These are phyloP conservation scores for Lamellibrachia satsuma DNA, from an alignment of 2,888 invertebrate species.

Conservation along the genomic window DNA sequence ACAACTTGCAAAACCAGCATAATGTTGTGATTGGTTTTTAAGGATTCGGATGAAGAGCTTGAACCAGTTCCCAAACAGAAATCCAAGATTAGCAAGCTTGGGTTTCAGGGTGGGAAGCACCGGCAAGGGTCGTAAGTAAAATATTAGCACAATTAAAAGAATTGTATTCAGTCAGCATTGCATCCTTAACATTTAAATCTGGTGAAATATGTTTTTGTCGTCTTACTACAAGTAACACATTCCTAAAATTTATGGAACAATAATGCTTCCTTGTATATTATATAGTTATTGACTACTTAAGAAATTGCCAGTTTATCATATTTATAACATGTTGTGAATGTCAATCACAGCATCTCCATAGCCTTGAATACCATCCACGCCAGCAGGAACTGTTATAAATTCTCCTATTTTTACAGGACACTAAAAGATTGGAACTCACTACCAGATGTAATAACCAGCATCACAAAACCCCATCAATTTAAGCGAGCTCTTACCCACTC, in stretches of 20 bases:
- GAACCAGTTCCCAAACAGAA: constrained; percentile 18
- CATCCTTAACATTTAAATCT: not conserved
- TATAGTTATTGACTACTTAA: too few relatives aligned
- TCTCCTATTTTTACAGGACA: too few relatives aligned
- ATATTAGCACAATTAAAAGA: not conserved
- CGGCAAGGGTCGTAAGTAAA: not conserved
- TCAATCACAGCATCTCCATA: too few relatives aligned
- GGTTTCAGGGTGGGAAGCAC: constrained; percentile 22
- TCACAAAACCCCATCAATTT: too few relatives aligned
- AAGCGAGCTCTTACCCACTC: too few relatives aligned
- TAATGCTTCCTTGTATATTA: not conserved
- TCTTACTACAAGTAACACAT: not conserved
- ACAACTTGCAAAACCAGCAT: not conserved
- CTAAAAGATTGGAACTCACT: too few relatives aligned
- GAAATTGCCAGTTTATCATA: too few relatives aligned
- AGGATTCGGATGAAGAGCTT: constrained; percentile 41
- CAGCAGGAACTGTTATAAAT: too few relatives aligned
- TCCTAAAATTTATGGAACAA: not conserved
- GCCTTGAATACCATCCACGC: too few relatives aligned
- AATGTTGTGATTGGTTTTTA: not conserved
- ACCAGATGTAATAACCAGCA: too few relatives aligned
- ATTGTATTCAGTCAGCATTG: not conserved
- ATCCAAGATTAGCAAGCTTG: constrained; percentile 13
- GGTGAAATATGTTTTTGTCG: not conserved
- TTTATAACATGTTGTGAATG: too few relatives aligned